These are phyloP conservation scores for Thripadectes ignobilis DNA, from an alignment of 2,797 vertebrate genomes.

Conservation along the genomic window DNA sequence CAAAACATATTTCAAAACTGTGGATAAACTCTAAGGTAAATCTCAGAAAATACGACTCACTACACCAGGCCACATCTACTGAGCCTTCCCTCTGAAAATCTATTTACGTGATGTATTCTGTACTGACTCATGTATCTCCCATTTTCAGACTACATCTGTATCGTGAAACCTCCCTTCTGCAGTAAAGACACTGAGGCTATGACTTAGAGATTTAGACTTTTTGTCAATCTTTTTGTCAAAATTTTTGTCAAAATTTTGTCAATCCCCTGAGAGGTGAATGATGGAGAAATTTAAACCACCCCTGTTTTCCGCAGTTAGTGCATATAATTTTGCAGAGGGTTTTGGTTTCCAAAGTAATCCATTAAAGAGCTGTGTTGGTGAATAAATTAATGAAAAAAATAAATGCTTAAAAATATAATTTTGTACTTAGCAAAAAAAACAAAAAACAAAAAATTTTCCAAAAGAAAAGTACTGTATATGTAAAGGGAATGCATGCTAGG, in stretches of 20 bases:
- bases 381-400: neutral
- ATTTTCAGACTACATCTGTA: neutral
- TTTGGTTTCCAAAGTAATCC: neutral
- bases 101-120: neutral
- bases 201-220: neutral
- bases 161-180: neutral
- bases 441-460: neutral
- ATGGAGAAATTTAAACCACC: neutral
- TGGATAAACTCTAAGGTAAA: neutral
- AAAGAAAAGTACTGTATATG: neutral
- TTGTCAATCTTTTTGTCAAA: too few species aligned
- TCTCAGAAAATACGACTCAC: neutral
- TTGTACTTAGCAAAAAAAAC: neutral
- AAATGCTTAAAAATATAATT: neutral
- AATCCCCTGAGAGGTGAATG: neutral
- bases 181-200: neutral
- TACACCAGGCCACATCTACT: accelerated
- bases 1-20: neutral
- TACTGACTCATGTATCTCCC: neutral
- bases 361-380: neutral
- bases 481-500: neutral
- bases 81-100: neutral
- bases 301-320: neutral
- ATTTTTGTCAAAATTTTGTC: too few species aligned
- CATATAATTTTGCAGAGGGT: neutral